phyloP scores from a whole-genome alignment of 2,113 vertebrate species.

The Cranoglanis bouderius region DNA sequence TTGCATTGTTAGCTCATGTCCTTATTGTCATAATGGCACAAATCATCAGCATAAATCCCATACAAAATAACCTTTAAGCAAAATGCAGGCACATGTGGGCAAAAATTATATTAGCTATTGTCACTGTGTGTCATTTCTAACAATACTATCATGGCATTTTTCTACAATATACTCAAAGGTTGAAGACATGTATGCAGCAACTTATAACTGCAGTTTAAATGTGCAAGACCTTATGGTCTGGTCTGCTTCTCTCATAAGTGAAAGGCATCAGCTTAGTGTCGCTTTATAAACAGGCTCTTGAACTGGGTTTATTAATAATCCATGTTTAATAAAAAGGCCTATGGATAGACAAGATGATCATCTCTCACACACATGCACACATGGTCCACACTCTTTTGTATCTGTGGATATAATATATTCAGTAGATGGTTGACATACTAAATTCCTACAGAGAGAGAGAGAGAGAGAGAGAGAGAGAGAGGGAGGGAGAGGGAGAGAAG shows the following conservation, averaged over 20 bases:
- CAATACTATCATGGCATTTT: background rate
- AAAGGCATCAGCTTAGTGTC: background rate
- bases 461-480: background rate
- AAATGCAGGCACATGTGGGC: background rate
- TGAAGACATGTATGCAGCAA: background rate
- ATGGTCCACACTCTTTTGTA: background rate
- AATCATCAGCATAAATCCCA: background rate
- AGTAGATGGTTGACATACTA: background rate
- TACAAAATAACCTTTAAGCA: background rate
- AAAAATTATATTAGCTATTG: background rate
- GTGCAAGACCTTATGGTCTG: background rate
- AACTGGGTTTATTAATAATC: constrained; percentile 31
- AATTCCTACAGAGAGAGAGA: background rate
- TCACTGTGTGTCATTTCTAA: background rate
- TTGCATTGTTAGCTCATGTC: background rate
- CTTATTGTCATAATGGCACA: background rate
- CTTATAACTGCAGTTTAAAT: background rate
- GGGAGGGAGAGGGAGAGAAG: too few species aligned
- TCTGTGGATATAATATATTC: background rate
- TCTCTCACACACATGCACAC: background rate
- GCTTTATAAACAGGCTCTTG: constrained; percentile 28
- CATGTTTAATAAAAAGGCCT: constrained; percentile 31
- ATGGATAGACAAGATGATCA: background rate
- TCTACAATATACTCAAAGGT: background rate
- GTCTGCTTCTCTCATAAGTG: constrained; percentile 6